Evolutionary conservation across 1,140 invertebrate species (phyloP), one percentile per base, ranked within the genome.

Genomic region (Cotesia vestalis): DNA sequence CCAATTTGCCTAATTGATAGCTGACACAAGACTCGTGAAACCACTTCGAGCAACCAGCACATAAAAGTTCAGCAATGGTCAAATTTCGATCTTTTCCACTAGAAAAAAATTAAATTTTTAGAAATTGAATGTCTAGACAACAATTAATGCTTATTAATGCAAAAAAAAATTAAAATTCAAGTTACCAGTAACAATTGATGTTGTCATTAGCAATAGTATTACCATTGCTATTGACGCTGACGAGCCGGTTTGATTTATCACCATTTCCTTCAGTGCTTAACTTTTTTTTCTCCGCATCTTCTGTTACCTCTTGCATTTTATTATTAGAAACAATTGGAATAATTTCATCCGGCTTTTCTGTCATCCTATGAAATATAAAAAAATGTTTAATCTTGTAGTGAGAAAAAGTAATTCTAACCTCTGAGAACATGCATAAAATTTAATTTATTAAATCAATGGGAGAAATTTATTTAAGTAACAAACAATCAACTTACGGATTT

Each of bases 11-110:
- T 20, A 97, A 81, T 80, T 96, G 94, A 86, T 95, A 95, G 12
- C 93, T 91, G 69, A 98, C 95, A 79, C 96, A 98, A 2, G 94
- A 93, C 83, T 97, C 94, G 81, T 98, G 97, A 85, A 93, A 98
- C 96, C 96, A 98, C 79, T 92, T 90, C 63, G 90, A 91, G 81
- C 97, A 98, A 76, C 92, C 93, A 46, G 93, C 94, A 88, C 97
- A 98, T 61, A 97, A 88, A 27, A 98, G 82, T 87, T 98, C 97
- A 1, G 93, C 92, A 72, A 95, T 92, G 79, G 96, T 96, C 1
- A 97, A 87, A 84, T 97, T 97, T 72, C 97, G 88, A 36, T 96
- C 95, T 87, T 97, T 97, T 6, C 94, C 95, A 88, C 97, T 97
- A 81, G 75, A 90, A 89, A 73, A 57, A 59, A 27, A 70, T 72